Evolutionary conservation across 30 jellyfish, hydroid and myxozoan genomes (phyloP), one percentile per base, ranked within the genome.

Genomic region (Phacellophora camtschatica): DNA sequence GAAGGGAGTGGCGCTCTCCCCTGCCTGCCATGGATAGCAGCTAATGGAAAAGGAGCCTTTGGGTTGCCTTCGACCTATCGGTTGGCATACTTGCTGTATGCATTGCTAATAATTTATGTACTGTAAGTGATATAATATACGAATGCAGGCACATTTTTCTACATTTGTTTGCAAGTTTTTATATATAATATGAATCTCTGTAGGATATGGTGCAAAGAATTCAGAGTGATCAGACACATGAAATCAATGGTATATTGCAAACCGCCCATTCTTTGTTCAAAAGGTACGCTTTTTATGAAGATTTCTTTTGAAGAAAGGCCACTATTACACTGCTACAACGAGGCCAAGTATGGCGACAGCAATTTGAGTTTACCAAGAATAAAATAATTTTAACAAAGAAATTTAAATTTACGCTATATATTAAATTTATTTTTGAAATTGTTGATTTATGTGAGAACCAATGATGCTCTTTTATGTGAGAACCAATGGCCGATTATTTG

Each of bases 251-350:
- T 13, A 87, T 92, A 20, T 57, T 92, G 32, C 98, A 92, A 46
- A 92, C 98, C 10, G 98, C 98, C 16, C 98, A 92, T 56, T 92
- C 98, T 0, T 66, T 92, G 22, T 92, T 92, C 61, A 92, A 92
- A 65, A 85, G 96, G 98, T 92, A 43, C 7, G 73, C 37, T 41
- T n/a, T n/a, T n/a, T n/a, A n/a, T n/a, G n/a, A n/a, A n/a, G 42
- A 2, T 0, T 4, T n/a, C 45, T 46, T 8, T 32, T 46, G 10
- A 7, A 36, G 4, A 20, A 3, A 70, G 15, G 10, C 42, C 32
- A 10, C 53, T 15, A 39, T 39, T 39, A 15, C 53, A 10, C 53
- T 39, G 53, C 15, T 39, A 10, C 53, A 15, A n/a, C n/a, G n/a
- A n/a, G n/a, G n/a, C n/a, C n/a, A 39, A 39, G 9, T 7, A 5